Conservation (phyloP, 2,888 invertebrate species). For the Drosophila mulleri region DNA sequence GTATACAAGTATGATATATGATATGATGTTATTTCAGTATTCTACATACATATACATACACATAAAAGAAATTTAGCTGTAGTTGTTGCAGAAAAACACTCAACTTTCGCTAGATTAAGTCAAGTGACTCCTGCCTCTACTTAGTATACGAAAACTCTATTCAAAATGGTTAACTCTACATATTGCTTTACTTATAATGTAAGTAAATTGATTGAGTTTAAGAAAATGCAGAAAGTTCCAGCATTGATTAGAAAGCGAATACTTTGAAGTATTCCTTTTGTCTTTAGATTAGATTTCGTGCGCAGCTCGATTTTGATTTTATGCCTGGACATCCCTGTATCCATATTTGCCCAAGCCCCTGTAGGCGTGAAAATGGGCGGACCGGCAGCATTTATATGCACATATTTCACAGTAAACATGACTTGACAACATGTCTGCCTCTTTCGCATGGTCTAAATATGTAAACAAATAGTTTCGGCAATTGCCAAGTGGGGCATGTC, state of each 20-base stretch:
- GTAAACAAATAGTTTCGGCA: slow-evolving; percentile 81
- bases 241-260: background rate
- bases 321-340: background rate
- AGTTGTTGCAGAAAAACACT: no score
- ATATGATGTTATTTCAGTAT: no score
- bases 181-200: no score
- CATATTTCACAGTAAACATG: slow-evolving; percentile 82
- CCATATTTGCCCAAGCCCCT: background rate
- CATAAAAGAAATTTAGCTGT: no score
- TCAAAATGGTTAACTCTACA: no score
- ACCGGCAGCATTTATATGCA: slow-evolving; percentile 72
- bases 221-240: background rate
- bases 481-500: slow-evolving; percentile 80
- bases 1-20: no score
- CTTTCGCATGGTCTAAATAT: slow-evolving; percentile 78
- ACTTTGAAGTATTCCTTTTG: background rate
- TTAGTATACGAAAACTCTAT: no score
- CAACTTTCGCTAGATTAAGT: no score
- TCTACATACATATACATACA: no score
- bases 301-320: background rate
- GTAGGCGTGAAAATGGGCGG: slow-evolving; percentile 28
- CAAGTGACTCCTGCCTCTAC: no score
- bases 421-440: slow-evolving; percentile 81
- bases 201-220: background rate
- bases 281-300: background rate